These are phyloP conservation scores for Manduca sexta DNA, from an alignment of 1,140 invertebrate genomes.

Conservation along the genomic window DNA sequence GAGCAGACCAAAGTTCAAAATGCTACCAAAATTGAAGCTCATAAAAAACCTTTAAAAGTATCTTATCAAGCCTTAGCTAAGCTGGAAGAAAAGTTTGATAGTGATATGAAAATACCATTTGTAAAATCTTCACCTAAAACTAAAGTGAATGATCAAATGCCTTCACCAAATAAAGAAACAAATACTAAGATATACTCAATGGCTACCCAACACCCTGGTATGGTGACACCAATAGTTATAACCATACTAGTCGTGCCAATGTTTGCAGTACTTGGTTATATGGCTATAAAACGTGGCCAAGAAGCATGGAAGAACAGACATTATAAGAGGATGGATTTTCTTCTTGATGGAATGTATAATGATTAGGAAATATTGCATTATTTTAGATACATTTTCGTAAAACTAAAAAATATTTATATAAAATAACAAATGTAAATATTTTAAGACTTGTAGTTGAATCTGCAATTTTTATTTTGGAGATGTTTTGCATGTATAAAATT, in stretches of 20 bases:
- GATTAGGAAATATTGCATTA: conserved; percentile 60
- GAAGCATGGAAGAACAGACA: conserved; percentile 86
- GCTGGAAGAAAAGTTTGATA: neutral
- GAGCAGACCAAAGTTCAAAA: neutral
- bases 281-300: conserved; percentile 77
- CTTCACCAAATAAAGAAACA: conserved; percentile 14
- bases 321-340: conserved; percentile 85
- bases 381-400: neutral
- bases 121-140: conserved; percentile 15
- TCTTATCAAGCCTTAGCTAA: conserved; percentile 14
- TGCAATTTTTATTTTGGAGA: no score
- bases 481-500: no score
- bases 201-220: conserved; percentile 64
- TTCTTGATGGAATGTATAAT: conserved; percentile 88
- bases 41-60: conserved; percentile 19
- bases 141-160: conserved; percentile 14
- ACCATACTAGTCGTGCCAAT: conserved; percentile 78
- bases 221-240: conserved; percentile 79
- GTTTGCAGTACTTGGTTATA: conserved; percentile 75
- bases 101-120: conserved; percentile 3
- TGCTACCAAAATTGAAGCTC: neutral
- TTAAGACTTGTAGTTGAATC: no score
- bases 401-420: neutral
- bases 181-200: conserved; percentile 7
- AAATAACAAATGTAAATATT: neutral